Conservation (phyloP, 2,797 vertebrate species). For the Orientallactaga sibirica region DNA sequence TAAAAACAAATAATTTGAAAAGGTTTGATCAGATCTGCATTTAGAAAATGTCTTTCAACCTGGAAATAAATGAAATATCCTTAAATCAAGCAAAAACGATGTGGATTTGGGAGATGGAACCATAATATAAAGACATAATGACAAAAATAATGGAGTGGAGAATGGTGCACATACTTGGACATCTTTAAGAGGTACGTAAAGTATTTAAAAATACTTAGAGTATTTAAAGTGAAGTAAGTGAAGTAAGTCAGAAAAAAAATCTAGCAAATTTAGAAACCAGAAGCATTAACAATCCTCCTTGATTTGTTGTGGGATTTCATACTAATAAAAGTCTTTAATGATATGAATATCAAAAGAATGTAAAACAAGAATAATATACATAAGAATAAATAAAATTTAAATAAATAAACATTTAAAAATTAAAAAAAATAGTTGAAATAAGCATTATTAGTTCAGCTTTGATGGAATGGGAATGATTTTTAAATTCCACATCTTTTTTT, state of each 20-base stretch:
- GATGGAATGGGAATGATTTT: slow-evolving; percentile 15
- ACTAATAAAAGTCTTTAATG: neutral
- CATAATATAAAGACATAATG: neutral
- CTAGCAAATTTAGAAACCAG: neutral
- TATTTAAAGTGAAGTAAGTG: neutral
- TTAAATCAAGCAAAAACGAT: neutral
- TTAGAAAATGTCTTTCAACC: neutral
- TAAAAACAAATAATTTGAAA: neutral
- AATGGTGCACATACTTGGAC: neutral
- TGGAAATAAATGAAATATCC: neutral
- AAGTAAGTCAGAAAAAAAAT: slow-evolving; percentile 10
- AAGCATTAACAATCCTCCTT: neutral
- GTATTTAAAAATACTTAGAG: too few species aligned
- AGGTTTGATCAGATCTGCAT: neutral
- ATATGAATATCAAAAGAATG: neutral
- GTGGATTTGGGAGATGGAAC: neutral
- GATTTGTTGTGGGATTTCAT: neutral
- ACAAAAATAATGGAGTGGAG: neutral
- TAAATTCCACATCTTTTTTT: neutral
- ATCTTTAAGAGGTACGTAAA: neutral
- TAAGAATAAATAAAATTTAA: neutral
- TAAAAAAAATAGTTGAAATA: neutral
- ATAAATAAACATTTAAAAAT: neutral
- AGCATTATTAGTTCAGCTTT: neutral
- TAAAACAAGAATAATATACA: neutral